phyloP scores from a whole-genome alignment of 2,888 invertebrate species.

The Boloria selene region DNA sequence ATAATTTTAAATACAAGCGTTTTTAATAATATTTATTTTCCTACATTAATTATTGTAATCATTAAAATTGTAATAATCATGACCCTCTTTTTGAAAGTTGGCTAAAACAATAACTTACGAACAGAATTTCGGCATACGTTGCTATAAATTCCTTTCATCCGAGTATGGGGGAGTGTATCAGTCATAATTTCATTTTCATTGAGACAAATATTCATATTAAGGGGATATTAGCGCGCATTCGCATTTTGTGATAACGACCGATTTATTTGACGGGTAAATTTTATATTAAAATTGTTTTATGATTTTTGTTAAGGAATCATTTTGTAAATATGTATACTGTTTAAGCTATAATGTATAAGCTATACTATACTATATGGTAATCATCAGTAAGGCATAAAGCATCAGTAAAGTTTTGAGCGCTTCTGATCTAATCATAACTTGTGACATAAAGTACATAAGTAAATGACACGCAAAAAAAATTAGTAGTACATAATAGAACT shows the following conservation, averaged over 20 bases:
- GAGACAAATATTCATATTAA: slow-evolving; percentile 79
- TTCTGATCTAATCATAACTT: too few species aligned
- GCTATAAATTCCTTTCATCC: slow-evolving; percentile 66
- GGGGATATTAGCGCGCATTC: slow-evolving; percentile 54
- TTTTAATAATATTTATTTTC: too few species aligned
- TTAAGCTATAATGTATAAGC: too few species aligned
- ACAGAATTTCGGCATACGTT: not conserved
- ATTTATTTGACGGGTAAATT: not conserved
- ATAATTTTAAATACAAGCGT: too few species aligned
- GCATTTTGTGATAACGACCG: slow-evolving; percentile 5
- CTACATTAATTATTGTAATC: not conserved
- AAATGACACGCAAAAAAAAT: too few species aligned
- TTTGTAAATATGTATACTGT: too few species aligned
- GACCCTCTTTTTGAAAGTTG: not conserved
- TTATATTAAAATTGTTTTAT: not conserved
- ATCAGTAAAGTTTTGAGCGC: too few species aligned
- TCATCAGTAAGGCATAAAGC: too few species aligned
- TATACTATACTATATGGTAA: too few species aligned
- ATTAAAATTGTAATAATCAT: not conserved
- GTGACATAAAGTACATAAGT: too few species aligned
- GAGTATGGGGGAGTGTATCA: slow-evolving; percentile 54
- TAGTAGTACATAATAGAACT: too few species aligned
- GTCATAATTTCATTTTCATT: slow-evolving; percentile 78
- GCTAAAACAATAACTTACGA: not conserved
- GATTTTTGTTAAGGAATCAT: not conserved